Conservation (phyloP, 2,797 vertebrate genomes). For the Channallabes apus region DNA sequence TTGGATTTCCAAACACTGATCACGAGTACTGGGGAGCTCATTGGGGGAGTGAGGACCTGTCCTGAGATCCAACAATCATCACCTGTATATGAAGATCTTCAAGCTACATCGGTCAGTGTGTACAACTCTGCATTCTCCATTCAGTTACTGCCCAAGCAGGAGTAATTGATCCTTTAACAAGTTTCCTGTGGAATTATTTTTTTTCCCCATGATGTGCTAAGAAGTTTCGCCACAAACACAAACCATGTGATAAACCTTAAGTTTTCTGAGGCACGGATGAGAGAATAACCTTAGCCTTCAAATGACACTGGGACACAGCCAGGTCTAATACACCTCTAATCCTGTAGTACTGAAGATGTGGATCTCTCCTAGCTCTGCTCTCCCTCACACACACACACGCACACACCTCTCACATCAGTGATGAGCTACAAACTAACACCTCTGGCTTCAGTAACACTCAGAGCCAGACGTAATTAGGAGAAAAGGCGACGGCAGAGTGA, state of each 20-base stretch:
- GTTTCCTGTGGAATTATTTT: neutral
- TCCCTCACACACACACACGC: neutral
- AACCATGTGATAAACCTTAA: neutral
- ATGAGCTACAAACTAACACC: neutral
- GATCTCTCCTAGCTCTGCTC: neutral
- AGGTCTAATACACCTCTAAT: neutral
- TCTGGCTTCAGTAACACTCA: neutral
- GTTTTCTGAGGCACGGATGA: neutral
- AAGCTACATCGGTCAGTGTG: neutral
- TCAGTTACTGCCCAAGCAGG: neutral
- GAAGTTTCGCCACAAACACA: neutral
- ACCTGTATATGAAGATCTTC: neutral
- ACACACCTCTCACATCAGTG: neutral
- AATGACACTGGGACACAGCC: neutral
- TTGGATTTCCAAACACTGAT: neutral
- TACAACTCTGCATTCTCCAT: neutral
- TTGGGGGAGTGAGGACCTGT: neutral
- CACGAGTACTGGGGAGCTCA: neutral
- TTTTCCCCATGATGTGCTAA: neutral
- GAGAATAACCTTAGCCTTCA: neutral
- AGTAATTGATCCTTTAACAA: neutral
- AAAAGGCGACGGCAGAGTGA: constrained; percentile 3
- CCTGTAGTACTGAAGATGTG: constrained; percentile 6
- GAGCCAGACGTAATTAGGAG: constrained; percentile 22
- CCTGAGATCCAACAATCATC: neutral